A percentile compares a stretch with the other conserved stretches of the same genome.
These are phyloP conservation scores for Aphidoletes aphidimyza DNA, from an alignment of 2,888 invertebrate genomes.

Conservation along the genomic window DNA sequence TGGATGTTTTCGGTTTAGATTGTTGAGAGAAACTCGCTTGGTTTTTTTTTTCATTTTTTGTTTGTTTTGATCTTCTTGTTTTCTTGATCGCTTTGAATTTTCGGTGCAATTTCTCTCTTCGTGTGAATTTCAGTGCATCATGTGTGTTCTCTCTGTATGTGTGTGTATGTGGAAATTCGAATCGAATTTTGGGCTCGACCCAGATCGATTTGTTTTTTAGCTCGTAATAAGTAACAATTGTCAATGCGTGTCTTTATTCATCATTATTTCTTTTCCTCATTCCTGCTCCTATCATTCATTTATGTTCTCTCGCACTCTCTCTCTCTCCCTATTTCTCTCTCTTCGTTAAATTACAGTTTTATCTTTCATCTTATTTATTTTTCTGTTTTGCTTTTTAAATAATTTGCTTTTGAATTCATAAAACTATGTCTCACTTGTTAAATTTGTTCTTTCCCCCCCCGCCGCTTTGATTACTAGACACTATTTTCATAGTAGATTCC, in stretches of 20 bases:
- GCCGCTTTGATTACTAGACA: conserved; percentile 33
- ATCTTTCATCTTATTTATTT: not conserved
- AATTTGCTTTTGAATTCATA: conserved; percentile 42
- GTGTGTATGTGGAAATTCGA: not conserved
- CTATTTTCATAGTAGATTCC: conserved; percentile 38
- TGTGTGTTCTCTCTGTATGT: not conserved
- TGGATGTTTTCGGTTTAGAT: too few species aligned
- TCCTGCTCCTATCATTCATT: too few species aligned
- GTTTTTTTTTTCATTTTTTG: not conserved
- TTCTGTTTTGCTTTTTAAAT: conserved; percentile 6
- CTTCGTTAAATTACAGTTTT: conserved; percentile 3
- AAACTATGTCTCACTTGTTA: conserved; percentile 31
- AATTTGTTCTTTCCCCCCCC: conserved; percentile 51
- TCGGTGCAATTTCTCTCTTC: not conserved
- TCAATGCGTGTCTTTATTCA: too few species aligned
- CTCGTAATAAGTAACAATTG: conserved; percentile 34
- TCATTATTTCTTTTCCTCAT: too few species aligned
- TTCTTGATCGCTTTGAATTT: not conserved
- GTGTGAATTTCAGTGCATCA: not conserved
- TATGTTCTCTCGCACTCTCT: not conserved
- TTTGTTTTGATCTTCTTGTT: not conserved
- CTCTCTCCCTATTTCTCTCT: not conserved
- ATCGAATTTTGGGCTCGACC: not conserved
- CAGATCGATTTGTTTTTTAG: not conserved
- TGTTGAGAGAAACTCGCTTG: too few species aligned